Conservation (phyloP, 2,113 vertebrate genomes). For the Galemys pyrenaicus region DNA sequence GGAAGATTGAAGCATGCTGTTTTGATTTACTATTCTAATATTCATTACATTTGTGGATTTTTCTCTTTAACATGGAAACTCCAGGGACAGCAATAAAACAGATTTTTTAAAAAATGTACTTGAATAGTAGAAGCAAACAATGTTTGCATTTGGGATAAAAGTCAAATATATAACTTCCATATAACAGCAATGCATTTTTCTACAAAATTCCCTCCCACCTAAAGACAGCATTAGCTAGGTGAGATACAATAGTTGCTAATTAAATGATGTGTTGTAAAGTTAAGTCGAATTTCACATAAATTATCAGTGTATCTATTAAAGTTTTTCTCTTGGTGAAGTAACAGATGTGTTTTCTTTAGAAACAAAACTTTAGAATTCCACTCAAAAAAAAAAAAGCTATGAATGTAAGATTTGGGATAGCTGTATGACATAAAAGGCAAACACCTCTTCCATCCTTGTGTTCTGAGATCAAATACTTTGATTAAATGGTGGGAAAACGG, state of each 20-base stretch:
- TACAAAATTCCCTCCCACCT: constrained; percentile 36
- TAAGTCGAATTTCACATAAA: constrained; percentile 77
- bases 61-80: neutral
- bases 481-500: constrained; percentile 8
- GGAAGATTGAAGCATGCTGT: neutral
- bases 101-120: neutral
- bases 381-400: constrained; percentile 23
- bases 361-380: constrained; percentile 22
- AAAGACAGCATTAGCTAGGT: constrained; percentile 60
- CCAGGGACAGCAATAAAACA: neutral
- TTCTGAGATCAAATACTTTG: constrained; percentile 10
- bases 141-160: neutral
- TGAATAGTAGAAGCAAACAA: constrained; percentile 29
- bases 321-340: constrained; percentile 49
- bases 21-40: constrained; percentile 38
- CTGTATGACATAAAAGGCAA: neutral
- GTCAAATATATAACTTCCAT: neutral
- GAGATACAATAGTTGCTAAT: constrained; percentile 76
- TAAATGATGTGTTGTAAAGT: constrained; percentile 69
- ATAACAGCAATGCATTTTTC: constrained; percentile 34
- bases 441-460: neutral
- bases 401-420: neutral
- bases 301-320: constrained; percentile 70
- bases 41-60: constrained; percentile 10
- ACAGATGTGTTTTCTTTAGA: constrained; percentile 45